Conservation (phyloP, 2,113 vertebrate genomes). For the Nesogale talazaci region DNA sequence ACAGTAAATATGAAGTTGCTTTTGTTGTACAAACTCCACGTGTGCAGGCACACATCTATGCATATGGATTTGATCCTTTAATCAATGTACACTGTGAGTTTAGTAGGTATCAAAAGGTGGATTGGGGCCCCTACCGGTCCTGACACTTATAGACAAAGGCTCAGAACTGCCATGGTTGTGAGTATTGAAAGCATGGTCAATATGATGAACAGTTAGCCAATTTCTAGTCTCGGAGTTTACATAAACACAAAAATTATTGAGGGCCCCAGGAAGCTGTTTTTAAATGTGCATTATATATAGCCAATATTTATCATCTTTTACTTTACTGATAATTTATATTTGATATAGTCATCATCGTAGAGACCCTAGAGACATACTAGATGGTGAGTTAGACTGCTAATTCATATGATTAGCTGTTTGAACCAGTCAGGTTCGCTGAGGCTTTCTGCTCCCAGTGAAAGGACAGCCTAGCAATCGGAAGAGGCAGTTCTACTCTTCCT, state of each 20-base stretch:
- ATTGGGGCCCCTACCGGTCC: not conserved
- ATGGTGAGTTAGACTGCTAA: no score
- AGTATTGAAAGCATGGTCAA: not conserved
- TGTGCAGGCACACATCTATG: not conserved
- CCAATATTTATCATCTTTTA: no score
- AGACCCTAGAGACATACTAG: no score
- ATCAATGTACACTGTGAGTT: not conserved
- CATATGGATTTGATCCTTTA: not conserved
- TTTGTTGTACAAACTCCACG: not conserved
- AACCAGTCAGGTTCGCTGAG: no score
- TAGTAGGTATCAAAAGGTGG: not conserved
- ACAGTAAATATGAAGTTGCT: not conserved
- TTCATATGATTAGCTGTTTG: no score
- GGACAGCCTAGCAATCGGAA: no score
- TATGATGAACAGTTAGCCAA: not conserved
- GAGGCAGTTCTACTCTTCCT: no score
- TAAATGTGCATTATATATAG: not conserved
- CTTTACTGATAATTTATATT: no score
- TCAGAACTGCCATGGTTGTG: not conserved
- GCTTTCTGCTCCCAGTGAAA: no score
- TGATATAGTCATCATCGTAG: no score
- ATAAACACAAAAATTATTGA: slow-evolving; percentile 3
- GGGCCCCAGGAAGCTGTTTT: not conserved
- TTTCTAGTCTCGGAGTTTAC: not conserved
- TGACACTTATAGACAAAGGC: not conserved